phyloP scores from a whole-genome alignment of 2,888 invertebrate species.

The Microctonus hyperodae region DNA sequence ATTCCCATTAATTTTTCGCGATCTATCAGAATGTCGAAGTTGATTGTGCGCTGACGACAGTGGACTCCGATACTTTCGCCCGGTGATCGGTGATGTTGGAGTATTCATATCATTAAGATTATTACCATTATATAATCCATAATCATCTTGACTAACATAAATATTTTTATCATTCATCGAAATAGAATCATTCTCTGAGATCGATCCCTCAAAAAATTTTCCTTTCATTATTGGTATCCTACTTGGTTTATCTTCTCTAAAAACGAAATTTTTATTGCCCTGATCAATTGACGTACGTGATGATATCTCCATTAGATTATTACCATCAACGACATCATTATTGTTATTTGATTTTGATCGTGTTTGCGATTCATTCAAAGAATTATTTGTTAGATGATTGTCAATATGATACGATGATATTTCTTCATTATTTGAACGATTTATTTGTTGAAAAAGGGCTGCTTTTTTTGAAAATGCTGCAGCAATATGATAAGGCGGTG shows the following conservation, averaged over 20 bases:
- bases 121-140: slow-evolving; percentile 33
- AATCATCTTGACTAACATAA: slow-evolving; percentile 44
- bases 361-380: slow-evolving; percentile 15
- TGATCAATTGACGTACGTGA: slow-evolving; percentile 13
- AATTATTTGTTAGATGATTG: slow-evolving; percentile 29
- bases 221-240: slow-evolving; percentile 53
- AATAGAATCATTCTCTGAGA: slow-evolving; percentile 47
- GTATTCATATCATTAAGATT: slow-evolving; percentile 43
- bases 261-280: slow-evolving; percentile 15
- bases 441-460: slow-evolving; percentile 56
- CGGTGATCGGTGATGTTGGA: slow-evolving; percentile 56
- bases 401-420: slow-evolving; percentile 21
- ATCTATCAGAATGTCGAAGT: slow-evolving; percentile 45
- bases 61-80: slow-evolving; percentile 57
- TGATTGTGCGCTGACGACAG: slow-evolving; percentile 43
- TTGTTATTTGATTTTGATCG: slow-evolving; percentile 23
- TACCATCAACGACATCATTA: slow-evolving; percentile 26
- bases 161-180: slow-evolving; percentile 40
- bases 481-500: slow-evolving; percentile 86
- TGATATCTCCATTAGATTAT: background rate
- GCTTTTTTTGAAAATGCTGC: slow-evolving; percentile 84
- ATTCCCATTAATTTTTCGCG: slow-evolving; percentile 46
- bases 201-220: slow-evolving; percentile 49
- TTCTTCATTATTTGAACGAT: slow-evolving; percentile 36
- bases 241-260: slow-evolving; percentile 47